Conservation (phyloP, 2,888 invertebrate genomes). For the Fabriciana adippe region DNA sequence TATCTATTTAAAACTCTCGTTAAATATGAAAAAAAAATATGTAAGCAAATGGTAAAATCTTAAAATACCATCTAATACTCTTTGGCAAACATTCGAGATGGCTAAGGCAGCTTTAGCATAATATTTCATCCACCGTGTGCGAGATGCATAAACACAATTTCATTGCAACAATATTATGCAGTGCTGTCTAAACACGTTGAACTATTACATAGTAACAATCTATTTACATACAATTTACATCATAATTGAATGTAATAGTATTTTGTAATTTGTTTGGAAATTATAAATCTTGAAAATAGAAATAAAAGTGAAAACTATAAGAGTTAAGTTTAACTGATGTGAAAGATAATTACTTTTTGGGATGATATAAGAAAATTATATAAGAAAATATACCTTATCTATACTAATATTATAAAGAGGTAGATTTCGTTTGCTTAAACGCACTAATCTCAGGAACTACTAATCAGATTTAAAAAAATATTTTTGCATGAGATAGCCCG, state of each 20-base stretch:
- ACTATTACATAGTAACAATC: slow-evolving; percentile 21
- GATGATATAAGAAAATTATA: too few relatives aligned
- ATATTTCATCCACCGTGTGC: slow-evolving; percentile 21
- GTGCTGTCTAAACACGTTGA: slow-evolving; percentile 26
- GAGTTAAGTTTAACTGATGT: too few relatives aligned
- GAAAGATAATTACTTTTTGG: too few relatives aligned
- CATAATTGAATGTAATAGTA: neutral
- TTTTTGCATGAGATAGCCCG: too few relatives aligned
- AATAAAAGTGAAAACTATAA: too few relatives aligned
- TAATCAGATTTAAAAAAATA: too few relatives aligned
- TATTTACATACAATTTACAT: slow-evolving; percentile 25
- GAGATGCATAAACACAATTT: slow-evolving; percentile 23
- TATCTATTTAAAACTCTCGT: too few relatives aligned
- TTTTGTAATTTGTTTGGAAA: neutral
- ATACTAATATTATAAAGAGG: too few relatives aligned
- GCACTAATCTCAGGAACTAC: too few relatives aligned
- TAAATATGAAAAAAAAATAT: too few relatives aligned
- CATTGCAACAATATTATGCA: slow-evolving; percentile 25
- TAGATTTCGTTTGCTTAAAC: too few relatives aligned
- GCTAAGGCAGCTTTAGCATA: slow-evolving; percentile 14
- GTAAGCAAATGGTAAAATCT: slow-evolving; percentile 9
- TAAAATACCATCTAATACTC: slow-evolving; percentile 8
- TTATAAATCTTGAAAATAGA: neutral
- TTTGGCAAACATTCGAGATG: slow-evolving; percentile 7
- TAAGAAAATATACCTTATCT: too few relatives aligned